Evolutionary conservation across 1,140 invertebrate genomes (phyloP), one percentile per base, ranked within the genome.

Genomic region (Drosophila sturtevanti): DNA sequence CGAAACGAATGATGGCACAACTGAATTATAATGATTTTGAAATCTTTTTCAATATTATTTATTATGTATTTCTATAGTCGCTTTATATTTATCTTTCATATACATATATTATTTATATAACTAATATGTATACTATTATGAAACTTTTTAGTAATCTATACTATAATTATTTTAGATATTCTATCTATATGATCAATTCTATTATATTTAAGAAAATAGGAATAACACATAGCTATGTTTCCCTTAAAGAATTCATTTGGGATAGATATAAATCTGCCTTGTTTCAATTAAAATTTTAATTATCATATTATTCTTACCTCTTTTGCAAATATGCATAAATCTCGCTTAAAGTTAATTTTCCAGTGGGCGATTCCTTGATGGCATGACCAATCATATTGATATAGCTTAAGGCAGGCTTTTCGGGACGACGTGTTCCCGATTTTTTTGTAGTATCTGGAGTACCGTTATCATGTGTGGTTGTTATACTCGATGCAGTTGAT

Each of bases 351-450:
- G 97, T 98, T 4, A 98, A 92, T 35, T 95, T 92, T 85, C 97
- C 98, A 4, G 94, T 94, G 0, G 97, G 97, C 11, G 97, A 98
- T 75, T 96, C 96, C 89, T 98, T 97, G 63, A 99, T 99, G 0
- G 98, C 98, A 97, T 99, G 99, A 0, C 98, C 98, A 31, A 99
- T 99, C 52, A 99, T 93, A 2, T 98, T 97, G 67, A 99, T 99
- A 92, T 99, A 99, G 4, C 98, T 99, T 79, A 97, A 98, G 0
- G 98, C 98, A 1, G 98, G 98, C 85, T 99, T 99, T 90, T 99
- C 98, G 63, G 97, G 96, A 0, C 96, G 94, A 12, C 96, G 93
- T 0, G 94, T 93, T 10, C 95, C 95, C 0, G 94, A 93, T 56
- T 92, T 92, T 37, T 91, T 91, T 27, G 82, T 90, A 7, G 87